Evolutionary conservation across 2,113 vertebrate genomes (phyloP), one percentile per base, ranked within the genome.

Genomic region (Aythya baeri): DNA sequence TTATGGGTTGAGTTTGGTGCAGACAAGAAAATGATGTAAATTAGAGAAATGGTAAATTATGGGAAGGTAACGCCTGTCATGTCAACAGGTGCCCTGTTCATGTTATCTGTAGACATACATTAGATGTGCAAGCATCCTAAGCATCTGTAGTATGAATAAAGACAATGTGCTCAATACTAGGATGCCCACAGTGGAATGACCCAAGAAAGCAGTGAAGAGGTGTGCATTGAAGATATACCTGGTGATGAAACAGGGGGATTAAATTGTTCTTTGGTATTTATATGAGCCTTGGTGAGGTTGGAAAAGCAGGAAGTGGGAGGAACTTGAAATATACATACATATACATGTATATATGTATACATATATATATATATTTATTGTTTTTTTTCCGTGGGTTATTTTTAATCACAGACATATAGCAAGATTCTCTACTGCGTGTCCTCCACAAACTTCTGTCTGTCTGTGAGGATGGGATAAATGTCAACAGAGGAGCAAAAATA

Each of bases 321-420:
- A 66, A 83, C 6, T 61, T 87, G 4, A 25, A 58, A 67, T 6
- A 7, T 1, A 44, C 41, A 41, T 41, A 41, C 41, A 41, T 41
- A 41, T 41, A 41, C 41, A 41, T 41, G 41, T 4, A 25, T 0
- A 1, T 14, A 50, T 50, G 12, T 50, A 13, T 25, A 1, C 13
- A 25, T 50, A 13, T 50, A 50, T 23, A 67, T 6, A 6, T 18
- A 44, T 44, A 22, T 20, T 21, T 20, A 50, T 17, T 44, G 36
- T n/a, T 50, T 71, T 79, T 38, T 34, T 23, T 10, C 59, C 57
- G 7, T 50, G 44, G 8, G 20, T 74, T 84, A 34, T 81, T 83
- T 94, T 87, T 10, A 75, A 65, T 13, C 5, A 54, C 59, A n/a
- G n/a, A 67, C 1, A 23, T 75, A 73, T 77, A 49, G 6, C 32